These are phyloP conservation scores for Ecdyonurus torrentis DNA, from an alignment of 2,888 invertebrate species.

Conservation along the genomic window DNA sequence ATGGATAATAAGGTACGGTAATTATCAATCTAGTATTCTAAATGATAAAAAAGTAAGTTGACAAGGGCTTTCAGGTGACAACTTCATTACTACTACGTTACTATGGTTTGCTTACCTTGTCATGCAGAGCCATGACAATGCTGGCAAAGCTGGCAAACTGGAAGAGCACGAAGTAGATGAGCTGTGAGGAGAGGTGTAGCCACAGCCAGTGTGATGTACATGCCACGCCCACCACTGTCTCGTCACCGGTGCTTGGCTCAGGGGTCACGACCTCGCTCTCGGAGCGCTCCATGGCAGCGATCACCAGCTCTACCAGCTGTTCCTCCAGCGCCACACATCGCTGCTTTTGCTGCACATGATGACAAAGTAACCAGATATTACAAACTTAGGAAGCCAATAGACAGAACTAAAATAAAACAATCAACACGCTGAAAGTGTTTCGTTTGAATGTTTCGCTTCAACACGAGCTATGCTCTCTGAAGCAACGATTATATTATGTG, in stretches of 20 bases:
- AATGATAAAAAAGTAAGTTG: too few species aligned
- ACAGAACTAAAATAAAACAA: background rate
- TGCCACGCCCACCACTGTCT: constrained; percentile 23
- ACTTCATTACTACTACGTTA: background rate
- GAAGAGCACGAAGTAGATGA: constrained; percentile 87
- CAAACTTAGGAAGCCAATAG: background rate
- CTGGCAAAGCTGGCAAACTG: constrained; percentile 88
- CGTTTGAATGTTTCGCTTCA: too few species aligned
- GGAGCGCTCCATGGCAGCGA: constrained; percentile 81
- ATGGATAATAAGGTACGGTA: too few species aligned
- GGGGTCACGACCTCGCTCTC: constrained; percentile 38
- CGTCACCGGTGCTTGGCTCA: constrained; percentile 38
- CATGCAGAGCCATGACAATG: constrained; percentile 76
- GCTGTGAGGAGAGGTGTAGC: constrained; percentile 84
- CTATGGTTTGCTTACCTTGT: constrained; percentile 49
- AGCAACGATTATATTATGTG: too few species aligned
- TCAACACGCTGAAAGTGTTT: background rate
- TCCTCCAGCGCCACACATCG: constrained; percentile 81
- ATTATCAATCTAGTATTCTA: too few species aligned
- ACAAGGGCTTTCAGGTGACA: too few species aligned
- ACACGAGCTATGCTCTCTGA: too few species aligned
- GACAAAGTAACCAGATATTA: constrained; percentile 10
- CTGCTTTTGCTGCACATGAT: constrained; percentile 55
- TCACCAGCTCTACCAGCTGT: constrained; percentile 77
- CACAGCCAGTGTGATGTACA: constrained; percentile 64